Evolutionary conservation across 2,888 invertebrate species (phyloP).

Genomic region (Panzeria rudis): DNA sequence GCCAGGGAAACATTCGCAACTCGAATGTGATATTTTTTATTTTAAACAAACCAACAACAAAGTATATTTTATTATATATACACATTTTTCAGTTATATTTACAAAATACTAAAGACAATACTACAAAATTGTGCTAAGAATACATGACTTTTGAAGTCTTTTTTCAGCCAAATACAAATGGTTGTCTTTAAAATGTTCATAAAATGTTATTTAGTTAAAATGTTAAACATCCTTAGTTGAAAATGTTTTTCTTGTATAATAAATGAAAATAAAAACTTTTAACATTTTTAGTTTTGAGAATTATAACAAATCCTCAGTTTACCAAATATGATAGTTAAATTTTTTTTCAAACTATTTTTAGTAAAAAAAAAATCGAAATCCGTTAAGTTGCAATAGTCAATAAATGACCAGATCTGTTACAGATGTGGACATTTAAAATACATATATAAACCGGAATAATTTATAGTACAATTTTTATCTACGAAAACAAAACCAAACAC

Average conservation of each 20-base stretch:
- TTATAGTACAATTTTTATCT: conserved; percentile 84
- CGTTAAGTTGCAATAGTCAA: conserved; percentile 84
- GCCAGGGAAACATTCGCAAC: conserved; percentile 84
- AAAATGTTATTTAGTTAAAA: conserved; percentile 50
- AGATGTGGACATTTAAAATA: conserved; percentile 61
- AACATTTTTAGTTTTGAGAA: conserved; percentile 61
- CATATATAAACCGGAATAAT: conserved; percentile 84
- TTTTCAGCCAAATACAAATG: conserved; percentile 11
- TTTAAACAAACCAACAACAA: conserved; percentile 74
- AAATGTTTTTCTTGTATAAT: conserved; percentile 59
- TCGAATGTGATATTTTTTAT: conserved; percentile 83
- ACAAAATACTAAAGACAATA: conserved; percentile 60
- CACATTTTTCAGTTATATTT: conserved; percentile 68
- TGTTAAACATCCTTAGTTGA: conserved; percentile 71
- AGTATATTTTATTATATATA: conserved; percentile 76
- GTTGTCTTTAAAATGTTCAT: conserved; percentile 64
- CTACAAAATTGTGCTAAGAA: conserved; percentile 15
- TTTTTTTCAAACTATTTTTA: conserved; percentile 61
- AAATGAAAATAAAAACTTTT: conserved; percentile 54
- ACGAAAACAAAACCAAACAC: conserved; percentile 61
- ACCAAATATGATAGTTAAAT: conserved; percentile 49
- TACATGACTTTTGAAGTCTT: conserved; percentile 53
- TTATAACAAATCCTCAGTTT: conserved; percentile 45
- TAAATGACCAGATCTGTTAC: conserved; percentile 72
- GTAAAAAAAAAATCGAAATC: conserved; percentile 72